These are phyloP conservation scores for Metalampra italica DNA, from an alignment of 2,888 invertebrate genomes.

Conservation along the genomic window DNA sequence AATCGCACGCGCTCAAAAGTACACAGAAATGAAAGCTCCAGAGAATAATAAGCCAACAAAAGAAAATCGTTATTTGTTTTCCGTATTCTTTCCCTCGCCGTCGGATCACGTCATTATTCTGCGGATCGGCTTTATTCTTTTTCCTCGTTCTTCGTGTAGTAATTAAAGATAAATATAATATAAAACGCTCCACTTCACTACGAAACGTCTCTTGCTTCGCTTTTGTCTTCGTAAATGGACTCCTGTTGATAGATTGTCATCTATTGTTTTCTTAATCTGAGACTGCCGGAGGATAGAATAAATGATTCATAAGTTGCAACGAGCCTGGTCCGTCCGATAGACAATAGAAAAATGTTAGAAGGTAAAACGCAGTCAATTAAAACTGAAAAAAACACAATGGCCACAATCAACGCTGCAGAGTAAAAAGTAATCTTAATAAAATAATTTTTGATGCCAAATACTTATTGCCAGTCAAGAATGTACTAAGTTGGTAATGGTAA, in stretches of 20 bases:
- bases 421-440: too few relatives aligned
- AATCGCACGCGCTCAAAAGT: conserved; percentile 10
- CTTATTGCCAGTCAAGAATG: too few relatives aligned
- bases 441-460: too few relatives aligned
- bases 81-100: conserved; percentile 53
- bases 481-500: too few relatives aligned
- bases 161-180: conserved; percentile 78
- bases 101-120: conserved; percentile 68
- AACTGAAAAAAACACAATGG: not conserved
- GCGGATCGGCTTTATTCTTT: conserved; percentile 37
- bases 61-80: conserved; percentile 75
- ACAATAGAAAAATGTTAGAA: conserved; percentile 19
- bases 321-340: conserved; percentile 6
- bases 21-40: conserved; percentile 63
- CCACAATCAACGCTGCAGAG: not conserved
- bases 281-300: conserved; percentile 55
- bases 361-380: conserved; percentile 11
- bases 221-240: conserved; percentile 68
- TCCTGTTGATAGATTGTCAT: conserved; percentile 67
- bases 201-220: conserved; percentile 47
- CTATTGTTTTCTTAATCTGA: conserved; percentile 72
- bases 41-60: conserved; percentile 75
- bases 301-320: conserved; percentile 64
- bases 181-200: conserved; percentile 67
- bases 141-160: conserved; percentile 55